Percentiles rank a stretch among this genome's conserved stretches.
These are phyloP conservation scores for Zenarchopterus dispar DNA, from an alignment of 2,797 vertebrate species.

Conservation along the genomic window DNA sequence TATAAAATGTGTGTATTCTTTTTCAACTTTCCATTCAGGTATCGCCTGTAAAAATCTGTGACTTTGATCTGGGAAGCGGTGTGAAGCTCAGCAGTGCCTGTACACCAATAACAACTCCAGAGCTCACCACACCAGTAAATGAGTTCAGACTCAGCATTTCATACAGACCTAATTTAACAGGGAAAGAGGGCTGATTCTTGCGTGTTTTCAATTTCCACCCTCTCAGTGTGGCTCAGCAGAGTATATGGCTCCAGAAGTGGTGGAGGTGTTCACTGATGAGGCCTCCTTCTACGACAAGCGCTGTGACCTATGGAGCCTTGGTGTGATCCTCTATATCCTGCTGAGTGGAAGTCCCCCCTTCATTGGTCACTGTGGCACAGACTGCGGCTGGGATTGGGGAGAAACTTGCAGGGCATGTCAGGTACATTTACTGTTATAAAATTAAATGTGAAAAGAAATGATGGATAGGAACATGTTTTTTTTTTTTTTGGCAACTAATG, in stretches of 20 bases:
- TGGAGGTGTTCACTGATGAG: constrained; percentile 96
- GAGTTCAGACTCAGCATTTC: neutral
- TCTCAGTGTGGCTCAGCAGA: constrained; percentile 94
- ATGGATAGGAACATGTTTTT: no score
- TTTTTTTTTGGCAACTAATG: no score
- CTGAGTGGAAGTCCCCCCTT: constrained; percentile 96
- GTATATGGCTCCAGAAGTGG: constrained; percentile 98
- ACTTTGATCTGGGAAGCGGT: constrained; percentile 97
- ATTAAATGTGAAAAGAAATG: no score
- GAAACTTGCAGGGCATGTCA: constrained; percentile 94
- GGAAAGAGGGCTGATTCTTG: neutral
- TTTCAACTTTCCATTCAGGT: constrained; percentile 76
- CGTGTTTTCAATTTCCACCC: neutral
- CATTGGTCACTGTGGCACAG: constrained; percentile 92
- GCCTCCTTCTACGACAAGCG: constrained; percentile 98
- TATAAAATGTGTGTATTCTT: neutral
- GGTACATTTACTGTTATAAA: constrained; percentile 70
- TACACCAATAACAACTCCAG: constrained; percentile 95
- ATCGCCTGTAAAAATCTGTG: constrained; percentile 97
- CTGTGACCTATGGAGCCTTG: constrained; percentile 97
- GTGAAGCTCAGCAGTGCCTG: constrained; percentile 95
- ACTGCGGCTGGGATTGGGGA: constrained; percentile 97
- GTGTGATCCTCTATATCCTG: constrained; percentile 97
- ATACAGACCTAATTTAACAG: neutral
- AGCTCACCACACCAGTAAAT: constrained; percentile 93